Evolutionary conservation across 2,797 vertebrate species (phyloP), one percentile per base, ranked within the genome.

Genomic region (Oreonectes daqikongensis): DNA sequence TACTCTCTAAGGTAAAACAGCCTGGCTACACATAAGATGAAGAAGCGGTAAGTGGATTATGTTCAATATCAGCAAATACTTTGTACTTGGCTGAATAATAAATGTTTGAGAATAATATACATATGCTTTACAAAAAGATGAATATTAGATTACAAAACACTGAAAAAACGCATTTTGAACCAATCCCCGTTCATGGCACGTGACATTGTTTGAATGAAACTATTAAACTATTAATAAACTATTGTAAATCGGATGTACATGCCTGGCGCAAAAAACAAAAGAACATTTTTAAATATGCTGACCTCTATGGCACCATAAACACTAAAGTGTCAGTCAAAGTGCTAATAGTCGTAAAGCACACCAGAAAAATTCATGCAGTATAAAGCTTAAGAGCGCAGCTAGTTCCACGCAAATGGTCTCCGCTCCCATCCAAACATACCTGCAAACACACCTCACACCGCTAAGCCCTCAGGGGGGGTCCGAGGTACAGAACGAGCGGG

Each of bases 401-500:
- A 40, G 12, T 26, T 55, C 20, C 35, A 26, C 35, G n/a, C 57
- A 75, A 68, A 64, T 68, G 57, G 32, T 63, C 42, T 17, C 18
- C 20, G 20, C 40, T 72, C 32, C 42, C 61, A 15, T 52, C 38
- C 66, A 63, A 69, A 69, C 4, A 35, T 55, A 69, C 74, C 74
- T 77, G 74, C 57, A 76, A 35, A 65, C 73, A 60, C 48, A 52
- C 59, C 60, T 69, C 12, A 32, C 42, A 2, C 66, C 32, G 44
- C 40, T 64, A 72, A 79, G 46, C 69, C 72, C n/a, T 40, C 57
- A 15, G 30, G 40, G 46, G 71, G 75, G 74, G 69, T 48, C 26
- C 57, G 60, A 52, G 50, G 70, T 53, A 78, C 65, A 75, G 71
- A 82, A 77, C 40, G 64, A 70, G 63, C 60, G 50, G 64, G 68